These are phyloP conservation scores for Antheraea assamensis DNA, from an alignment of 2,888 invertebrate genomes.

Conservation along the genomic window DNA sequence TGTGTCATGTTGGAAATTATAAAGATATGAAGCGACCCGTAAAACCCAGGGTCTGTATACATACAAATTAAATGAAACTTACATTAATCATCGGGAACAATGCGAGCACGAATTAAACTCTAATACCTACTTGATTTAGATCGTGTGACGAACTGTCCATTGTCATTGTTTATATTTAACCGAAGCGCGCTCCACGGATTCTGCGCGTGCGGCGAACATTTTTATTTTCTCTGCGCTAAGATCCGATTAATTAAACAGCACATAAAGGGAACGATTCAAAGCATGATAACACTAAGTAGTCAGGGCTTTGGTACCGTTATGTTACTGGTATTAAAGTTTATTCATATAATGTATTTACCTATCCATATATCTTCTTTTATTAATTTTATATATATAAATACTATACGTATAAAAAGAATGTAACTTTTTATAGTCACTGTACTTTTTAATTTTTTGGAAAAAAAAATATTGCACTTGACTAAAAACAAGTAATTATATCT, in stretches of 20 bases:
- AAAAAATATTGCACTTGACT: too few relatives aligned
- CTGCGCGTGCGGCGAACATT: conserved; percentile 53
- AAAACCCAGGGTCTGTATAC: neutral
- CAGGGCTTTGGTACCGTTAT: conserved; percentile 34
- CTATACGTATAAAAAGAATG: too few relatives aligned
- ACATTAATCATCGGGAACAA: neutral
- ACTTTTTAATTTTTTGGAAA: too few relatives aligned
- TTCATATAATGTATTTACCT: neutral
- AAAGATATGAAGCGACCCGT: neutral
- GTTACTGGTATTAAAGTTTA: neutral
- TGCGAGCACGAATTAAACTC: neutral
- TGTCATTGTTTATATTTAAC: conserved; percentile 74
- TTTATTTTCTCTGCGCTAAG: conserved; percentile 40
- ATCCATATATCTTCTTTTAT: too few relatives aligned
- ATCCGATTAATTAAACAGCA: conserved; percentile 64
- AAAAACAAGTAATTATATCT: too few relatives aligned
- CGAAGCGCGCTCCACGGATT: conserved; percentile 53
- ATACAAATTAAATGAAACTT: neutral
- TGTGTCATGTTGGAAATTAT: neutral
- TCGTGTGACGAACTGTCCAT: conserved; percentile 65
- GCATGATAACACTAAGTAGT: conserved; percentile 51
- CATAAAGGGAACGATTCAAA: conserved; percentile 53
- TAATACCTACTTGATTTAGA: conserved; percentile 61
- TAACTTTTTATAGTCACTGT: too few relatives aligned
- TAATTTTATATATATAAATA: too few relatives aligned